Conservation (phyloP, 2,113 vertebrate species). For the Chloebia gouldiae region DNA sequence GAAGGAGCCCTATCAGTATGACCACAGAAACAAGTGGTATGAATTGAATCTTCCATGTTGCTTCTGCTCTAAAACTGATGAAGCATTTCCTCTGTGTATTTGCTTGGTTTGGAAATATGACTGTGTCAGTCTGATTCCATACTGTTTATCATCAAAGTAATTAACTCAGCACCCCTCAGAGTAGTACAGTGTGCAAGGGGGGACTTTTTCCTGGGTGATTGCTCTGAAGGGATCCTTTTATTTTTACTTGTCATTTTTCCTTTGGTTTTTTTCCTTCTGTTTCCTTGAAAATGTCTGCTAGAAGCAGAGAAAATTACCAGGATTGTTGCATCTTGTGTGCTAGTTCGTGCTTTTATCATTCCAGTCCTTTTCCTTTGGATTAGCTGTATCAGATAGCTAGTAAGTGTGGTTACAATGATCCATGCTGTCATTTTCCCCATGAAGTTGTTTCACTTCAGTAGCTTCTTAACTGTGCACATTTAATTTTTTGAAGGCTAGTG, state of each 20-base stretch:
- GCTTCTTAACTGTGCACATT: background rate
- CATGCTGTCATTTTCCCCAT: background rate
- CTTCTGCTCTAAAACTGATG: background rate
- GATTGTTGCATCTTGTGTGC: background rate
- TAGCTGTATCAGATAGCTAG: background rate
- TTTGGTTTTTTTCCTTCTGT: background rate
- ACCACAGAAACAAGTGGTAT: constrained; percentile 13
- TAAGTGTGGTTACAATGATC: background rate
- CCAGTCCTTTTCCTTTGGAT: background rate
- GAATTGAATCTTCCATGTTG: background rate
- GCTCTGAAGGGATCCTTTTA: background rate
- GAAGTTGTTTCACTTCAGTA: background rate
- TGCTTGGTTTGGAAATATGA: background rate
- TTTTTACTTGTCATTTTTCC: background rate
- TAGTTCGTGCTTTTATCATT: background rate
- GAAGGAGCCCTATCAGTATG: constrained; percentile 15
- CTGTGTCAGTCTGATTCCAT: background rate
- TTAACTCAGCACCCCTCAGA: background rate
- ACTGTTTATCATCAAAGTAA: background rate
- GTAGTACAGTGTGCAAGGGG: background rate
- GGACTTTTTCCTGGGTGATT: background rate
- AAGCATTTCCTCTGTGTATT: background rate
- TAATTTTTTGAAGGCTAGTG: background rate
- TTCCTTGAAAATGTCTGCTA: background rate
- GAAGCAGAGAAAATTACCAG: background rate